phyloP scores from a whole-genome alignment of 1,140 invertebrate species.

The Epicauta chinensis region DNA sequence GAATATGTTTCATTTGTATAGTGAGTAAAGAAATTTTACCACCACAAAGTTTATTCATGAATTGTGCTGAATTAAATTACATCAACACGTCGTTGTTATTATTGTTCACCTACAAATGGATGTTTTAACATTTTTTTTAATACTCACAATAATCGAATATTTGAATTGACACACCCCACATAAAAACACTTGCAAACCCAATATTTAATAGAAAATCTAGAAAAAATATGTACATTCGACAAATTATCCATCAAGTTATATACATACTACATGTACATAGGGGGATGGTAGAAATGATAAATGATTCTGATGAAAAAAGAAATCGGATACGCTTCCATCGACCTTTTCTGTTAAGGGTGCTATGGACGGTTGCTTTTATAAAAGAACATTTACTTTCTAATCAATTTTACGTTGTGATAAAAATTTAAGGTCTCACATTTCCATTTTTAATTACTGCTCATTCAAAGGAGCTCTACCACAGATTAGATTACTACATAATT shows the following conservation, averaged over 20 bases:
- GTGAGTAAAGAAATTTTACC: slow-evolving; percentile 7
- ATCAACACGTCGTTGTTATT: slow-evolving; percentile 7
- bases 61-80: slow-evolving; percentile 8
- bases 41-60: slow-evolving; percentile 7
- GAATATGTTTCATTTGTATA: slow-evolving; percentile 14
- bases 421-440: slow-evolving; percentile 14
- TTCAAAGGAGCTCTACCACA: slow-evolving; percentile 10
- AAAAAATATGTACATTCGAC: slow-evolving; percentile 3
- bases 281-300: slow-evolving; percentile 2
- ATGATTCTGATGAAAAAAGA: slow-evolving; percentile 9
- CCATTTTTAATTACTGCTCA: slow-evolving; percentile 10
- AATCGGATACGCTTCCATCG: slow-evolving; percentile 9
- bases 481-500: too few species aligned
- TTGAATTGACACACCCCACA: not conserved
- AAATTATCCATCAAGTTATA: slow-evolving; percentile 5
- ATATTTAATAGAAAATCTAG: too few species aligned
- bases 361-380: slow-evolving; percentile 14
- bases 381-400: slow-evolving; percentile 16
- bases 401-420: slow-evolving; percentile 12
- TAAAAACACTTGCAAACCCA: too few species aligned
- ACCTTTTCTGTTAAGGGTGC: slow-evolving; percentile 10
- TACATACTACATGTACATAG: slow-evolving; percentile 3
- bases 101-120: slow-evolving; percentile 5
- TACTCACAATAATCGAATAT: not conserved
- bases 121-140: slow-evolving; percentile 4